phyloP scores from a whole-genome alignment of 2,888 invertebrate species.

The Erannis defoliaria region DNA sequence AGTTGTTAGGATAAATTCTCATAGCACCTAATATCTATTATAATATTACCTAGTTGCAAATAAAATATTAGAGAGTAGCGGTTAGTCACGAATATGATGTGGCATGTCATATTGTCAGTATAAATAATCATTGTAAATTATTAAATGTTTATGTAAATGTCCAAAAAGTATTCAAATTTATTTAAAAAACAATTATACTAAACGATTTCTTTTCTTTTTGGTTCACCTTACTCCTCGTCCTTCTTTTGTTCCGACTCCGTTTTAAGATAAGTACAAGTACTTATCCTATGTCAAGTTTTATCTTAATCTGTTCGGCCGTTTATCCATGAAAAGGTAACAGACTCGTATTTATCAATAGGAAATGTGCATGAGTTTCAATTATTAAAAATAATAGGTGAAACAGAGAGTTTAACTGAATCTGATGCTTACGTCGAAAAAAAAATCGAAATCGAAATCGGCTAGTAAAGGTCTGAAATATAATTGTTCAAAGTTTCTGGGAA shows the following conservation, averaged over 20 bases:
- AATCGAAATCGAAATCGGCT: too few relatives aligned
- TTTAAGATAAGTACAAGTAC: neutral
- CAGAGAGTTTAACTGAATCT: too few relatives aligned
- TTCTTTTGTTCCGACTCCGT: constrained; percentile 51
- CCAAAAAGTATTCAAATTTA: constrained; percentile 87
- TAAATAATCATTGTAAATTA: constrained; percentile 87
- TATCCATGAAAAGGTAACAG: neutral
- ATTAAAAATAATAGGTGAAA: too few relatives aligned
- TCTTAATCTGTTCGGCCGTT: neutral
- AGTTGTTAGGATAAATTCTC: constrained; percentile 82
- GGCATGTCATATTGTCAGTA: constrained; percentile 83
- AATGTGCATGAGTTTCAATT: too few relatives aligned
- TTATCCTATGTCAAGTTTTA: neutral
- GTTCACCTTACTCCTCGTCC: constrained; percentile 67
- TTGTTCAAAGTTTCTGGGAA: too few relatives aligned
- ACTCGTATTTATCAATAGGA: too few relatives aligned
- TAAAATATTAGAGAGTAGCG: constrained; percentile 80
- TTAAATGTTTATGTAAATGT: constrained; percentile 87
- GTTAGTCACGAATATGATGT: constrained; percentile 83
- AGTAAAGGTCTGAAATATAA: too few relatives aligned
- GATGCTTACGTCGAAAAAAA: too few relatives aligned
- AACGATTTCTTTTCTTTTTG: constrained; percentile 78
- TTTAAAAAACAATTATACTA: constrained; percentile 85
- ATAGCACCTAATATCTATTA: constrained; percentile 75
- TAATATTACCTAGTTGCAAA: constrained; percentile 81